Evolutionary conservation across 1,140 invertebrate genomes (phyloP), one percentile per base, ranked within the genome.

Genomic region (Helicoverpa armigera): DNA sequence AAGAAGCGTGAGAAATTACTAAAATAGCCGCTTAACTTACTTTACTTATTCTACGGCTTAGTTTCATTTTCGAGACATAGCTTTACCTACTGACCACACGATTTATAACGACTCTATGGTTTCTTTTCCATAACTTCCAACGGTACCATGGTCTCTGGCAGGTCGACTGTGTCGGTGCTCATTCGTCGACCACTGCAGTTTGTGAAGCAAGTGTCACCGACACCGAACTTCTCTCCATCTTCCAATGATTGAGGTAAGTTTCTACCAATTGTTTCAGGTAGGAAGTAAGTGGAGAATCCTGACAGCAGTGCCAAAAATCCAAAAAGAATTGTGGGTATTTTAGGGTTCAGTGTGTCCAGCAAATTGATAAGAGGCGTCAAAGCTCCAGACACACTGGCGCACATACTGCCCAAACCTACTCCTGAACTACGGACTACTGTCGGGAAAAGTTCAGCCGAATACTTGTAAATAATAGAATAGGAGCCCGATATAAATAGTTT

Each of bases 391-490:
- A 98, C 96, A 88, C 98, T 98, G 16, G 98, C 98, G 96, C 98
- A 98, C 87, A 98, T 98, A 86, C 98, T 98, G 70, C 98, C 98
- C 0, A 98, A 94, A 35, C 98, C 97, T 1, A 98, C 97, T 0
- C 98, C 98, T 91, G 98, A 98, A 14, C 98, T 98, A 51, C 98
- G 94, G 0, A 98, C 97, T 9, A 98, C 98, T 0, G 98, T 98
- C 7, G 98, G 98, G 53, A 98, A 95, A 0, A 98, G 91, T 94
- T 98, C 98, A 3, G 98, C 98, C 0, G 98, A 98, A 95, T 98
- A 98, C 88, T 98, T 98, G 86, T 98, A 98, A 81, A 98, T 97
- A 3, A 98, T 97, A 51, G 97, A 97, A 92, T 98, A 98, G 0
- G 98, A 97, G 54, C 97, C 97, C 31, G 98, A 97, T 82, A 98